Percentiles rank a stretch among this genome's conserved stretches.
These are phyloP conservation scores for Ammodytes dubius DNA, from an alignment of 2,113 vertebrate genomes.

Conservation along the genomic window DNA sequence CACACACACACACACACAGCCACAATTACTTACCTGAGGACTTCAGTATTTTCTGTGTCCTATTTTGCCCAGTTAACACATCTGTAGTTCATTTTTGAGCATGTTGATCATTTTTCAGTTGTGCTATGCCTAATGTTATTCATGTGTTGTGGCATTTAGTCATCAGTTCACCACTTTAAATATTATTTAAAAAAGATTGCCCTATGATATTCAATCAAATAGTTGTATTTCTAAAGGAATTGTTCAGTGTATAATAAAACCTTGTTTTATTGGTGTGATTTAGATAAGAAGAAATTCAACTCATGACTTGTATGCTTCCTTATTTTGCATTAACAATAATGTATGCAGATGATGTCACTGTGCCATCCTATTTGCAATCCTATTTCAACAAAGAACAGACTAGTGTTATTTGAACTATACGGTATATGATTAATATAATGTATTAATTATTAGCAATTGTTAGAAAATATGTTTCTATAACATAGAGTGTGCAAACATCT, in stretches of 20 bases:
- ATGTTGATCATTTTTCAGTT: neutral
- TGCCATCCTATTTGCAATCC: neutral
- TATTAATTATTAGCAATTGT: too few species aligned
- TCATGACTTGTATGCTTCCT: neutral
- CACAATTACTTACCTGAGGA: conserved; percentile 19
- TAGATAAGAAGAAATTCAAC: too few species aligned
- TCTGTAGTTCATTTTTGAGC: neutral
- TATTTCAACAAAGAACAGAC: neutral
- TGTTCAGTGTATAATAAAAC: neutral
- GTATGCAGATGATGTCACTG: neutral
- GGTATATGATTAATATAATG: neutral
- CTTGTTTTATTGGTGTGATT: neutral
- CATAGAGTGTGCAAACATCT: neutral
- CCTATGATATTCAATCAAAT: neutral
- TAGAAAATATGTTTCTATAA: neutral
- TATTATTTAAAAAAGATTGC: neutral
- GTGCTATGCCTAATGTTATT: too few species aligned
- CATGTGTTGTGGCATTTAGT: neutral
- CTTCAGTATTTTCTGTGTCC: neutral
- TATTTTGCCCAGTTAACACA: neutral
- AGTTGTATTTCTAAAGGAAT: too few species aligned
- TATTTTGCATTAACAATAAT: neutral
- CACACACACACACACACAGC: neutral
- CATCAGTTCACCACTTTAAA: too few species aligned
- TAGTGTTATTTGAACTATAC: neutral